Evolutionary conservation across 2,888 invertebrate species (phyloP), one percentile per base, ranked within the genome.

Genomic region (Cryptocheilus praepositus): DNA sequence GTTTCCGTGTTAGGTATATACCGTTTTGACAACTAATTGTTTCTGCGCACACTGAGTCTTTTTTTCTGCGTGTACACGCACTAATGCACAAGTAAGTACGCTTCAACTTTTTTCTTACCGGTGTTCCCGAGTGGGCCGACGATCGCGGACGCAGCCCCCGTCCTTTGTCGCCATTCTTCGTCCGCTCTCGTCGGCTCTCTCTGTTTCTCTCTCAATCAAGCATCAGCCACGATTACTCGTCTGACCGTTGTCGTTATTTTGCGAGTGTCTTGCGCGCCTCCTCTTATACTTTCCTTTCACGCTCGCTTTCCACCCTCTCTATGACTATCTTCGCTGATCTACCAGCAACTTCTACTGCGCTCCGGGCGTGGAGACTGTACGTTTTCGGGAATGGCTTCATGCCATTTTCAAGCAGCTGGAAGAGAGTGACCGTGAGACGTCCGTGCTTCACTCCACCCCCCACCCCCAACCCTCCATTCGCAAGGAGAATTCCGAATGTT

Each of bases 361-460:
- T 11, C 36, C 36, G 36, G 36, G 36, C 36, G 36, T 11, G 36
- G 36, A 36, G 7, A 36, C 36, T 36, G 36, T 36, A 11, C 36
- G 11, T 36, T 36, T 36, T 11, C 36, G 61, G 58, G 56, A 62
- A 55, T 58, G 70, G 55, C 70, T 54, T 49, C 53, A 52, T 51
- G 61, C 43, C 73, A 64, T 25, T 49, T 45, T 49, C 19, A 61
- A 60, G 64, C 62, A 62, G 66, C 55, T 76, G 66, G 54, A 57
- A 71, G 45, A 43, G 64, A 54, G 65, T 68, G 57, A 57, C 59
- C 62, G 62, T 69, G 69, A 58, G 55, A 56, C 28, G 46, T 67
- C 64, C 64, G 64, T 57, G 18, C 44, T 19, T 28, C 21, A 56
- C 45, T 36, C 36, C 36, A 36, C 36, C 36, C 36, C 36, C 36